Conservation (phyloP, 2,797 vertebrate species). For the Trichosurus vulpecula region DNA sequence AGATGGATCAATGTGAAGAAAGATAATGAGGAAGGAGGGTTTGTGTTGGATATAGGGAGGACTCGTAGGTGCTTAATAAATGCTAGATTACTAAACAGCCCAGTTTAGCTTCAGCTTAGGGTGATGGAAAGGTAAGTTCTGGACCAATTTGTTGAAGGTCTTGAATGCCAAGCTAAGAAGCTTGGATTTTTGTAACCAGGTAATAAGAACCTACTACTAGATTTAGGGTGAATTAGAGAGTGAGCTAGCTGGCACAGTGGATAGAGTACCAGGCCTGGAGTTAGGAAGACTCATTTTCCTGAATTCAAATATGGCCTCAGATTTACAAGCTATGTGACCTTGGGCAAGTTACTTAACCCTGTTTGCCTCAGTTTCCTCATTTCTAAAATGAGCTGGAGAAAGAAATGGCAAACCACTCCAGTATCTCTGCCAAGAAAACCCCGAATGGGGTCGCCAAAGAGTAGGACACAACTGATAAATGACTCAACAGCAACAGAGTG, state of each 20-base stretch:
- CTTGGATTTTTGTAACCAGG: not conserved
- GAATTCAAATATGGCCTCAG: not conserved
- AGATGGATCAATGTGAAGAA: not conserved
- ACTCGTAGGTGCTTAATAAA: not conserved
- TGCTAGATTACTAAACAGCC: not conserved
- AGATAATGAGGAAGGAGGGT: not conserved
- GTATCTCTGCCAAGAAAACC: not conserved
- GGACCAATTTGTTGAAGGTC: not conserved
- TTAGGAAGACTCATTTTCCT: not conserved
- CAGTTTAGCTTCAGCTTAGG: not conserved
- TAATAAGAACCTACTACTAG: not conserved
- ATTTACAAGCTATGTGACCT: not conserved
- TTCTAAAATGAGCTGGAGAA: not conserved
- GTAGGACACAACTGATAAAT: not conserved
- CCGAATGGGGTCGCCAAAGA: not conserved
- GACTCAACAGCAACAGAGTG: not conserved
- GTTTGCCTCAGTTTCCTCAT: not conserved
- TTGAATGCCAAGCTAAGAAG: not conserved
- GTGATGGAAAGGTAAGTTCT: not conserved
- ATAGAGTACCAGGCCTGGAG: not conserved
- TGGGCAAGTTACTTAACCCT: not conserved
- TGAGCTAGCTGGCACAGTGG: too few relatives aligned
- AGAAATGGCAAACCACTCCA: not conserved
- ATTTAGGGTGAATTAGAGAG: too few relatives aligned
- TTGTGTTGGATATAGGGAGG: not conserved